A percentile compares a stretch with the other conserved stretches of the same genome.
Conservation (phyloP, 2,888 invertebrate species). For the Xestia rhomboidea region DNA sequence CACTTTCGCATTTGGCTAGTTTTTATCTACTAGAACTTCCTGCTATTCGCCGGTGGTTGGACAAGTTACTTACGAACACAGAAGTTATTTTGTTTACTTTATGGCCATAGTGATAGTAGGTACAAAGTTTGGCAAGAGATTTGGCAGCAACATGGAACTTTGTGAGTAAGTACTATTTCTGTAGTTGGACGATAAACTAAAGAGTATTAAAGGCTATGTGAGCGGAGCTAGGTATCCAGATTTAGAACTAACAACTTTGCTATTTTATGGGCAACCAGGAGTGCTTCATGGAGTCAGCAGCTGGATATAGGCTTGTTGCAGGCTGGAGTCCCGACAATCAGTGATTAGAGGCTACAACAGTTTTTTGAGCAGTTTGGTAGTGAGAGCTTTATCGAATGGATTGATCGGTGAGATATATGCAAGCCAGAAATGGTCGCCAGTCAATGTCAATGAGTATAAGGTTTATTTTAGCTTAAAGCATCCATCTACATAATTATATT, state of each 20-base stretch:
- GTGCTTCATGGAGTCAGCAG: background rate
- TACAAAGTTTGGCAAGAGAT: constrained; percentile 28
- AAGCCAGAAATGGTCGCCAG: too few relatives aligned
- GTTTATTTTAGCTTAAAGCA: too few relatives aligned
- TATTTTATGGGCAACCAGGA: background rate
- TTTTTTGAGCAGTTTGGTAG: background rate
- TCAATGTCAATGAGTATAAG: too few relatives aligned
- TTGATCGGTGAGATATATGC: too few relatives aligned
- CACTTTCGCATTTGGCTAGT: too few relatives aligned
- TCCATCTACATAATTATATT: too few relatives aligned
- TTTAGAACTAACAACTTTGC: background rate
- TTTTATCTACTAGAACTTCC: too few relatives aligned
- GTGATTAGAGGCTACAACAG: background rate
- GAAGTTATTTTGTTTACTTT: constrained; percentile 19
- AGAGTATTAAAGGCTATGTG: constrained; percentile 38
- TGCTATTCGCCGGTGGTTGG: too few relatives aligned
- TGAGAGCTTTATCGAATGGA: too few relatives aligned
- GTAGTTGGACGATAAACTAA: constrained; percentile 35
- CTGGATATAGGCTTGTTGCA: background rate
- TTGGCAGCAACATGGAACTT: constrained; percentile 32
- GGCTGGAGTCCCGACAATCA: background rate
- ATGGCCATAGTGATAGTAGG: background rate
- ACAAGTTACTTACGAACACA: background rate
- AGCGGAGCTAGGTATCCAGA: constrained; percentile 3
- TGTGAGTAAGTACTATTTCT: constrained; percentile 37